These are phyloP conservation scores for western clawed frog (Xenopus tropicalis) DNA, from an alignment of 2,113 vertebrate genomes.

Conservation along the genomic window DNA sequence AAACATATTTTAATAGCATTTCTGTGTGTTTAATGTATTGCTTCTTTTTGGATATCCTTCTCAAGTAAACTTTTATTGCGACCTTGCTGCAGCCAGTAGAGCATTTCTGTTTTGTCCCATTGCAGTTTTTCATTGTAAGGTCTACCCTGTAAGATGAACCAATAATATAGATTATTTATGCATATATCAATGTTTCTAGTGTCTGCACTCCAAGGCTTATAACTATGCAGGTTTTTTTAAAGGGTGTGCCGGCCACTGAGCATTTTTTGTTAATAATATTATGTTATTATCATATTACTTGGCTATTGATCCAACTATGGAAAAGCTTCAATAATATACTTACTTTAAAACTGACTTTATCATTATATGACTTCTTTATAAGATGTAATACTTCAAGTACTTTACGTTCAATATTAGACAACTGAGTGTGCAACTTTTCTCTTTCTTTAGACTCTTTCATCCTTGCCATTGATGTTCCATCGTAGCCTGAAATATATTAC, in stretches of 20 bases:
- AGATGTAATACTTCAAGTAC: slow-evolving; percentile 5
- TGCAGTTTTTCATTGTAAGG: slow-evolving; percentile 69
- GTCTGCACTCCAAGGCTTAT: too few species aligned
- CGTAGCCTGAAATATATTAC: slow-evolving; percentile 18
- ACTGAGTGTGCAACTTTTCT: slow-evolving; percentile 4
- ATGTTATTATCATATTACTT: too few species aligned
- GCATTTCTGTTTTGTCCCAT: slow-evolving; percentile 69
- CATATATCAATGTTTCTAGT: too few species aligned
- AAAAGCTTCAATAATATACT: background rate
- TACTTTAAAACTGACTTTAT: slow-evolving; percentile 35
- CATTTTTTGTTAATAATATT: too few species aligned
- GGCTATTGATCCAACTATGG: too few species aligned
- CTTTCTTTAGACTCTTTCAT: slow-evolving; percentile 34
- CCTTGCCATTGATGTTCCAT: slow-evolving; percentile 34
- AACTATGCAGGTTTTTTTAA: too few species aligned
- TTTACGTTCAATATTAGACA: slow-evolving; percentile 21
- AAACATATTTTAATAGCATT: too few species aligned
- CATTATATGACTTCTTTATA: slow-evolving; percentile 35
- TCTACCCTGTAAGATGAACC: slow-evolving; percentile 51
- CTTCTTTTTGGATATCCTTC: slow-evolving; percentile 17
- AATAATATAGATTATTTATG: too few species aligned
- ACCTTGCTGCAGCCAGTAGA: slow-evolving; percentile 71
- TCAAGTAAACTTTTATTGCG: slow-evolving; percentile 46
- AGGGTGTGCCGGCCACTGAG: too few species aligned
- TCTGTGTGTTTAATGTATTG: too few species aligned